These are phyloP conservation scores for Falco biarmicus DNA, from an alignment of 2,797 vertebrate genomes.

Conservation along the genomic window DNA sequence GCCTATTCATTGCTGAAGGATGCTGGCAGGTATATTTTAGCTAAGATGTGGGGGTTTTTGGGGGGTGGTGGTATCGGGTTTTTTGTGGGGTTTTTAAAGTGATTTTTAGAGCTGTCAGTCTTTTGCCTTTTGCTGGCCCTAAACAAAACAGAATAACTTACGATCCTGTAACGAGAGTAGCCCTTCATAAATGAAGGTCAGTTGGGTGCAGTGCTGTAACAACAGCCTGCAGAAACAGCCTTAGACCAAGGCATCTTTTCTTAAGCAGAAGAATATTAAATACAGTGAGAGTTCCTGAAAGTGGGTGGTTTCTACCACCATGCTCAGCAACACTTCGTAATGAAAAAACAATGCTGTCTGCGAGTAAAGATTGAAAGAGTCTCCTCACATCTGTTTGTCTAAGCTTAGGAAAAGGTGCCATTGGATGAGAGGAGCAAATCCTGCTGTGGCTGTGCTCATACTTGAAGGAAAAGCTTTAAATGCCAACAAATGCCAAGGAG, in stretches of 20 bases:
- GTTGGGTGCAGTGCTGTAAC: not conserved
- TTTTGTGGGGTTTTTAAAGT: not conserved
- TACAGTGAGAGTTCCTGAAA: constrained; percentile 34
- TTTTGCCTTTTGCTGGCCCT: not conserved
- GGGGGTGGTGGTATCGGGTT: not conserved
- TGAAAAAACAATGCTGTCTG: constrained; percentile 64
- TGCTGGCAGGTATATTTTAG: not conserved
- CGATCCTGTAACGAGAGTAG: not conserved
- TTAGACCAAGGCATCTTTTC: not conserved
- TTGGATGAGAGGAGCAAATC: constrained; percentile 51
- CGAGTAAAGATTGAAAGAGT: constrained; percentile 58
- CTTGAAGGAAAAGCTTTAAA: constrained; percentile 63
- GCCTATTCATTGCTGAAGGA: not conserved
- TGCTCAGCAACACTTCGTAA: constrained; percentile 50
- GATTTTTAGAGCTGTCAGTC: not conserved
- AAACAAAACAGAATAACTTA: not conserved
- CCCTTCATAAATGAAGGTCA: constrained; percentile 3
- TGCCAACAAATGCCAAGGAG: not conserved
- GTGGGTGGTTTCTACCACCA: constrained; percentile 60
- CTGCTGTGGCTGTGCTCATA: constrained; percentile 39
- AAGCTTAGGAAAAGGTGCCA: constrained; percentile 30
- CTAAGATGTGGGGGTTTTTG: not conserved
- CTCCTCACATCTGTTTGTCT: constrained; percentile 40
- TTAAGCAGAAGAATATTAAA: constrained; percentile 10
- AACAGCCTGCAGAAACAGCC: constrained; percentile 1